Conservation (phyloP, 37 sponge, comb jelly and placozoan species). For the Haliclona indistincta region DNA sequence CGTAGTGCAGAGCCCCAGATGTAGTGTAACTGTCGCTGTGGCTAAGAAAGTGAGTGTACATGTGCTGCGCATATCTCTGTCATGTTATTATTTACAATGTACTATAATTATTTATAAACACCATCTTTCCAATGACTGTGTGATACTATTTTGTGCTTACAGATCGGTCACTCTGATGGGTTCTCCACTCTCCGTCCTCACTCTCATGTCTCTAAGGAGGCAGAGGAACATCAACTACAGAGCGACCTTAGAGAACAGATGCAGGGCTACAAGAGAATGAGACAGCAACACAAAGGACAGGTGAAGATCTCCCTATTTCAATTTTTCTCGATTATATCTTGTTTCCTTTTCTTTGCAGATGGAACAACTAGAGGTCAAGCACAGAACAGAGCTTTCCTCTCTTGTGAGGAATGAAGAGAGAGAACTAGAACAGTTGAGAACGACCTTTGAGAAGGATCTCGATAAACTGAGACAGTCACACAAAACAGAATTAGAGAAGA, state of each 20-base stretch:
- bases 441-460: slow-evolving; percentile 71
- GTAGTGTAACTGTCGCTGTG: no score
- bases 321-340: background rate
- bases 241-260: slow-evolving; percentile 95
- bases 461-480: slow-evolving; percentile 70
- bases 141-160: no score
- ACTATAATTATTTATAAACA: no score
- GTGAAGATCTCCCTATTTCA: slow-evolving; percentile 12
- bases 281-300: slow-evolving; percentile 92
- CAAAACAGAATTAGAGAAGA: slow-evolving; percentile 79
- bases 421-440: slow-evolving; percentile 81
- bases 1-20: no score
- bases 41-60: no score
- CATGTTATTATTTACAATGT: no score
- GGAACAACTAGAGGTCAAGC: slow-evolving; percentile 81
- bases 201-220: slow-evolving; percentile 80
- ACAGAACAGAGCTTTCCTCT: slow-evolving; percentile 68
- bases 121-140: no score
- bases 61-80: no score
- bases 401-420: slow-evolving; percentile 70
- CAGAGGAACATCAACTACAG: slow-evolving; percentile 80
- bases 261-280: slow-evolving; percentile 94
- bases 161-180: slow-evolving; percentile 48
- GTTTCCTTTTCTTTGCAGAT: slow-evolving; percentile 39
- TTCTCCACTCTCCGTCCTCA: slow-evolving; percentile 92